Conservation (phyloP, 1,140 invertebrate genomes). For the Triops cancriformis region DNA sequence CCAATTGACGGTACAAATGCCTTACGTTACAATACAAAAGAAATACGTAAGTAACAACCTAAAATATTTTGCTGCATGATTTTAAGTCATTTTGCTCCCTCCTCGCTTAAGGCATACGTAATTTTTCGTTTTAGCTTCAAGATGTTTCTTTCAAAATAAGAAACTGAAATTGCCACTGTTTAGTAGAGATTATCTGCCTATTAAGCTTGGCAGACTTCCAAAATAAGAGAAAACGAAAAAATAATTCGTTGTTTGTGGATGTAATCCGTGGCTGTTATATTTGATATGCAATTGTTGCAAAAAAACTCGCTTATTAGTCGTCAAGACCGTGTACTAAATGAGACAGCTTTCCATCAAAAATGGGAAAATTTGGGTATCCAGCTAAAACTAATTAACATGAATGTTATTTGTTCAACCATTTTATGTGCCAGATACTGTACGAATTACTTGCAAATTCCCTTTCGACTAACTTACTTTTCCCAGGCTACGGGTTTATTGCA, state of each 20-base stretch:
- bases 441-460: background rate
- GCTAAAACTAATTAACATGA: background rate
- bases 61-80: background rate
- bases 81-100: background rate
- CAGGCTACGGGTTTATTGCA: background rate
- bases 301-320: conserved; percentile 8
- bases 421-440: background rate
- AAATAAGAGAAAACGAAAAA: background rate
- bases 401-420: background rate
- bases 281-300: conserved; percentile 10
- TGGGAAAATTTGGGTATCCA: background rate
- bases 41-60: background rate
- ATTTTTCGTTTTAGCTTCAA: background rate
- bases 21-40: conserved; percentile 3
- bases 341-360: background rate
- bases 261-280: conserved; percentile 6
- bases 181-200: background rate
- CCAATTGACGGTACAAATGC: conserved; percentile 2
- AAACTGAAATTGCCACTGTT: background rate
- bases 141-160: background rate
- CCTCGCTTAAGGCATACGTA: background rate
- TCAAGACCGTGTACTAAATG: background rate
- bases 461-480: background rate
- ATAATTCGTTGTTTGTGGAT: conserved; percentile 5
- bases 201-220: background rate